Percentiles rank a stretch among this genome's conserved stretches.
Evolutionary conservation across 2,113 vertebrate genomes (phyloP).

Genomic region (Ranitomeya imitator): DNA sequence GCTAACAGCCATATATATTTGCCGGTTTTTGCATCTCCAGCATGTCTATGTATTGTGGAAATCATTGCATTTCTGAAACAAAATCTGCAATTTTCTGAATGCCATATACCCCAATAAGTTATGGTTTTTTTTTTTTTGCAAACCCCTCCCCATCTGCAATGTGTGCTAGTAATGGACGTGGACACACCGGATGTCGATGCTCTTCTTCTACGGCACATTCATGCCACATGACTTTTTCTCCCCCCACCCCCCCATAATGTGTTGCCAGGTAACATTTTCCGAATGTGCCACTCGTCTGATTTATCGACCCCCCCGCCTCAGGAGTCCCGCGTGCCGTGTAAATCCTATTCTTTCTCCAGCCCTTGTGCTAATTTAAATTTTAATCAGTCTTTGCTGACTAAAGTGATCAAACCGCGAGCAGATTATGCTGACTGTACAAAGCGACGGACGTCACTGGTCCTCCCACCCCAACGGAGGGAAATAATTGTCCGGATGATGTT

Average conservation of each 20-base stretch:
- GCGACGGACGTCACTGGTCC: neutral
- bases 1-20: too few relatives aligned
- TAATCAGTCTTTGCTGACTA: slow-evolving; percentile 10
- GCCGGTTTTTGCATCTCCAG: too few relatives aligned
- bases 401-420: neutral
- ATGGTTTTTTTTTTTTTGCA: too few relatives aligned
- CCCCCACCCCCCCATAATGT: neutral
- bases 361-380: neutral
- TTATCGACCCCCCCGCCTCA: neutral
- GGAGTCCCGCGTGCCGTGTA: neutral
- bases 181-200: neutral
- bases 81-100: too few relatives aligned
- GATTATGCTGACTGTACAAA: slow-evolving; percentile 17
- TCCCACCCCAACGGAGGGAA: neutral
- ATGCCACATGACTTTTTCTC: too few relatives aligned
- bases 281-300: neutral
- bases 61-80: too few relatives aligned
- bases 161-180: too few relatives aligned
- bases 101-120: too few relatives aligned
- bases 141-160: too few relatives aligned
- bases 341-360: neutral
- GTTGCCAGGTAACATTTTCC: neutral
- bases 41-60: too few relatives aligned
- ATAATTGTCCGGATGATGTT: neutral
- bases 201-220: neutral